Conservation (phyloP, 2,888 invertebrate genomes). For the Erannis defoliaria region DNA sequence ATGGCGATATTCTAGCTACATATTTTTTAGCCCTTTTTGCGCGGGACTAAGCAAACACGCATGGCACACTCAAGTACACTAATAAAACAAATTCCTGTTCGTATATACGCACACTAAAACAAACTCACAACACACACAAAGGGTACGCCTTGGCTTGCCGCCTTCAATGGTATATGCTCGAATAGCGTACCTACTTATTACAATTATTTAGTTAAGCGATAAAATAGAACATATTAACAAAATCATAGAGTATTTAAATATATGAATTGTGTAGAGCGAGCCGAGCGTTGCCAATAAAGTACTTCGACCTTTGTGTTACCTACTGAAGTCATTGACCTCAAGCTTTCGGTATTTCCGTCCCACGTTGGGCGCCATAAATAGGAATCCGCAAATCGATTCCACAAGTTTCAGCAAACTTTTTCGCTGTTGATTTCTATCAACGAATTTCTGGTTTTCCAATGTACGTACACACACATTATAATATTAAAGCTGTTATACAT, state of each 20-base stretch:
- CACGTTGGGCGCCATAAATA: slow-evolving; percentile 40
- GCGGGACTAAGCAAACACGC: too few species aligned
- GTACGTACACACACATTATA: too few species aligned
- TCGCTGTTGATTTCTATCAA: slow-evolving; percentile 5
- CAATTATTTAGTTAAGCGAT: neutral
- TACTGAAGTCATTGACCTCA: slow-evolving; percentile 12
- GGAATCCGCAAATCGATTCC: neutral
- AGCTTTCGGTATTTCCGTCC: slow-evolving; percentile 14
- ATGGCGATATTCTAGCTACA: too few species aligned
- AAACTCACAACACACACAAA: too few species aligned
- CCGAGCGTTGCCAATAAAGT: neutral
- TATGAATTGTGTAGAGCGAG: neutral
- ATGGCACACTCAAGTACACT: too few species aligned
- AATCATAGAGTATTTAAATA: neutral
- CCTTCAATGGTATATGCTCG: too few species aligned
- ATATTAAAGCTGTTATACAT: too few species aligned
- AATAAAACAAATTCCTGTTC: too few species aligned
- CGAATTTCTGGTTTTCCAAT: too few species aligned
- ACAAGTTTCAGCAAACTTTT: neutral
- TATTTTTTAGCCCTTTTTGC: too few species aligned
- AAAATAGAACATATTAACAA: neutral
- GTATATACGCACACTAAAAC: too few species aligned
- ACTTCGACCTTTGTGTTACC: neutral
- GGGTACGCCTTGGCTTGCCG: too few species aligned
- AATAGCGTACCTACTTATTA: neutral